Evolutionary conservation across 2,113 vertebrate species (phyloP).

Genomic region (Cacatua alba): DNA sequence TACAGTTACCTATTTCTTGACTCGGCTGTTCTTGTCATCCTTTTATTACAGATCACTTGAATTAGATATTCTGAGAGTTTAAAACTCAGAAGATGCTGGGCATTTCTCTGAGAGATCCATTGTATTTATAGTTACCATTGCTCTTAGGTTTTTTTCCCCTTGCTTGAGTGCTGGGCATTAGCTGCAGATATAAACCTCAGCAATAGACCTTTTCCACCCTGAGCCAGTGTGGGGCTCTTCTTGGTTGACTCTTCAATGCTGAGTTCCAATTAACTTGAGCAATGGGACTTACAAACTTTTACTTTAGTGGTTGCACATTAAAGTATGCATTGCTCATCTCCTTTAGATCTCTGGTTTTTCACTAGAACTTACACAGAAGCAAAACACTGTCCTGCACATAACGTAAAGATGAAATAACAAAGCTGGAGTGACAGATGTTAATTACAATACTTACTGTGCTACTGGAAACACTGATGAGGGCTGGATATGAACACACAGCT

Average conservation of each 20-base stretch:
- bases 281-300: not conserved
- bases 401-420: not conserved
- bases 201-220: not conserved
- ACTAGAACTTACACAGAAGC: fast-evolving
- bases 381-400: not conserved
- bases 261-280: not conserved
- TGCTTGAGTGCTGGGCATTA: not conserved
- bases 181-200: not conserved
- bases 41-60: not conserved
- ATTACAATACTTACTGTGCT: not conserved
- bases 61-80: not conserved
- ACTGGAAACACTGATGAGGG: not conserved
- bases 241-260: not conserved
- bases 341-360: not conserved
- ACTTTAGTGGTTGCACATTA: not conserved
- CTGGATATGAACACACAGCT: not conserved
- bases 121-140: not conserved
- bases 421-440: not conserved
- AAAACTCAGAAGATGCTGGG: not conserved
- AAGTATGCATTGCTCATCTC: fast-evolving
- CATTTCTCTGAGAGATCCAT: not conserved
- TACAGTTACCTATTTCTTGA: not conserved
- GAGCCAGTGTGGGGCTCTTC: not conserved
- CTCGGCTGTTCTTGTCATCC: not conserved
- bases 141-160: not conserved